Conservation (phyloP, 2,797 vertebrate species). For the Protonibea diacanthus region DNA sequence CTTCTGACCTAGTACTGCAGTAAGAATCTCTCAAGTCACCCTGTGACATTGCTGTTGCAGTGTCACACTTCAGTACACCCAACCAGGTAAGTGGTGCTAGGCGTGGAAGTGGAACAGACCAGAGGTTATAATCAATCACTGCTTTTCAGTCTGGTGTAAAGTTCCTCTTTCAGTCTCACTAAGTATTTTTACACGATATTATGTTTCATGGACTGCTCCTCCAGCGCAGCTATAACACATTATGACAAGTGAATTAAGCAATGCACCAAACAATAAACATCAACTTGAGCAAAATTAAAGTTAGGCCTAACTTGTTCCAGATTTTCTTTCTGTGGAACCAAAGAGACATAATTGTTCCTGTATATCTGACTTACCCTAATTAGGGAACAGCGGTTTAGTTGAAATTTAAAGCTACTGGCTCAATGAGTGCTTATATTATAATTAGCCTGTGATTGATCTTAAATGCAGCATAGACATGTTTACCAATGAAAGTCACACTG, state of each 20-base stretch:
- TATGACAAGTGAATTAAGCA: not conserved
- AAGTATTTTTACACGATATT: too few relatives aligned
- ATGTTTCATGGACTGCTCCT: not conserved
- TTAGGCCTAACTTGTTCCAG: not conserved
- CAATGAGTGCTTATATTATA: not conserved
- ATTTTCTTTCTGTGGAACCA: not conserved
- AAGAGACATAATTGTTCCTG: slow-evolving; percentile 1
- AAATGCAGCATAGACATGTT: not conserved
- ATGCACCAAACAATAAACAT: not conserved
- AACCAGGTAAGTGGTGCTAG: not conserved
- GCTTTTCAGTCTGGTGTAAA: not conserved
- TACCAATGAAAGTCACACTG: not conserved
- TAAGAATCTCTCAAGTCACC: not conserved
- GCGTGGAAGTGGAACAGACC: not conserved
- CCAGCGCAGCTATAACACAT: not conserved
- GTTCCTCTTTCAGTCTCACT: too few relatives aligned
- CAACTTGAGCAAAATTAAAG: not conserved
- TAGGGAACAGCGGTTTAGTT: not conserved
- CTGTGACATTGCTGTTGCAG: not conserved
- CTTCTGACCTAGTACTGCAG: not conserved
- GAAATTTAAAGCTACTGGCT: not conserved
- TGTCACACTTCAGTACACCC: not conserved
- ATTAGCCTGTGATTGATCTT: slow-evolving; percentile 5
- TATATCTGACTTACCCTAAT: not conserved
- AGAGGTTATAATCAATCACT: not conserved